Evolutionary conservation across 2,888 invertebrate species (phyloP).

Genomic region (Athalia cordata): DNA sequence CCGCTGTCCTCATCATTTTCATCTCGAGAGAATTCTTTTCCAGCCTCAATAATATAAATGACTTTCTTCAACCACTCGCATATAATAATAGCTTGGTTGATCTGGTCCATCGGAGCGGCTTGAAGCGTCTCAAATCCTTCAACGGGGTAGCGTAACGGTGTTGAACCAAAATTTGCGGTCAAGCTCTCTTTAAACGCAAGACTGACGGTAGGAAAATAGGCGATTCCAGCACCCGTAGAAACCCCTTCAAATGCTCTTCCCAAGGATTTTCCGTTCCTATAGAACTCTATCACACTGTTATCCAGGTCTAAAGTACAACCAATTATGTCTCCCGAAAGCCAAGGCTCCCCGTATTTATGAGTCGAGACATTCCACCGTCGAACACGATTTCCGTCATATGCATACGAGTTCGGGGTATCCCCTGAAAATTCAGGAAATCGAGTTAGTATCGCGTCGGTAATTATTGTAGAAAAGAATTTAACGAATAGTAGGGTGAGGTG

Average conservation of each 20-base stretch:
- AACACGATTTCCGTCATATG: constrained; percentile 84
- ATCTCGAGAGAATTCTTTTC: constrained; percentile 26
- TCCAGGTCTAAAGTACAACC: constrained; percentile 84
- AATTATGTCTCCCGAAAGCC: constrained; percentile 90
- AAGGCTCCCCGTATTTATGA: constrained; percentile 84
- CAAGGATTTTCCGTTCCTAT: constrained; percentile 85
- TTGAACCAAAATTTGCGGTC: constrained; percentile 86
- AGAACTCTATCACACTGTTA: constrained; percentile 81
- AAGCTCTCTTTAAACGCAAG: constrained; percentile 85
- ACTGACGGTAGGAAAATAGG: constrained; percentile 88
- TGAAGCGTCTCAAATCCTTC: constrained; percentile 82
- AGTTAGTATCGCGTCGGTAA: neutral
- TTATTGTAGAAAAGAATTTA: neutral
- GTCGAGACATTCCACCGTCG: constrained; percentile 84
- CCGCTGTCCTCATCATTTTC: constrained; percentile 44
- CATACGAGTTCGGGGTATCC: constrained; percentile 86
- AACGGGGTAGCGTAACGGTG: constrained; percentile 81
- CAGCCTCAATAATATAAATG: constrained; percentile 29
- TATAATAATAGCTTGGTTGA: constrained; percentile 71
- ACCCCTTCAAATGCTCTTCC: constrained; percentile 85
- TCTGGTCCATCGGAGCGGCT: constrained; percentile 63
- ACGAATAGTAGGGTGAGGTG: neutral
- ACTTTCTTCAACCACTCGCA: constrained; percentile 73
- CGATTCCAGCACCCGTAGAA: constrained; percentile 82
- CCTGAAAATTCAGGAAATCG: constrained; percentile 72